phyloP scores from a whole-genome alignment of 2,797 vertebrate species.

The Lithobates pipiens region DNA sequence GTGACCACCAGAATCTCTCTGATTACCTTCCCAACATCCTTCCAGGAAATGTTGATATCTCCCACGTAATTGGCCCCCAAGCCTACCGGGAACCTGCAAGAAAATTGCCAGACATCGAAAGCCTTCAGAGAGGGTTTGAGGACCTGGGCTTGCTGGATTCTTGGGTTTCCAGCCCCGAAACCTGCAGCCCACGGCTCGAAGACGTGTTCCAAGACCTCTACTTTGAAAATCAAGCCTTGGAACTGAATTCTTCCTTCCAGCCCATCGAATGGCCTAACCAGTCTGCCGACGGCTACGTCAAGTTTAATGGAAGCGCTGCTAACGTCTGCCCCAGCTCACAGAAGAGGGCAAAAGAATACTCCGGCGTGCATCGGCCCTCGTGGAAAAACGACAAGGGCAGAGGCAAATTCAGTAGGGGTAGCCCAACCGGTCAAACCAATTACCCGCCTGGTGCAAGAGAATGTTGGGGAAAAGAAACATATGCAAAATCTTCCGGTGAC shows the following conservation, averaged over 20 bases:
- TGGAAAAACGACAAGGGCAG: slow-evolving; percentile 62
- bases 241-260: neutral
- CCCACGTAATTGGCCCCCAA: slow-evolving; percentile 35
- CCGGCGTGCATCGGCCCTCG: slow-evolving; percentile 31
- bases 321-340: slow-evolving; percentile 40
- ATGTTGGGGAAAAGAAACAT: slow-evolving; percentile 64
- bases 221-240: slow-evolving; percentile 48
- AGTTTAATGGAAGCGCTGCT: neutral
- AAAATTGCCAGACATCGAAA: slow-evolving; percentile 59
- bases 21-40: slow-evolving; percentile 57
- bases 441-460: slow-evolving; percentile 38
- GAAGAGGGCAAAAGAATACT: slow-evolving; percentile 38
- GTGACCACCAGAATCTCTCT: slow-evolving; percentile 55
- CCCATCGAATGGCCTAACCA: slow-evolving; percentile 31
- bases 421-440: slow-evolving; percentile 34
- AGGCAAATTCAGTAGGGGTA: slow-evolving; percentile 52
- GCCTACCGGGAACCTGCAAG: slow-evolving; percentile 58
- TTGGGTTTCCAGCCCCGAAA: slow-evolving; percentile 62
- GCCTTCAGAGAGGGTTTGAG: slow-evolving; percentile 66
- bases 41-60: slow-evolving; percentile 57
- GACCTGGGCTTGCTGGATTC: slow-evolving; percentile 67
- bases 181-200: slow-evolving; percentile 37
- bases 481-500: slow-evolving; percentile 52
- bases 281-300: slow-evolving; percentile 10
- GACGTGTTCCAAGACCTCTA: slow-evolving; percentile 18